phyloP scores from a whole-genome alignment of 2,113 vertebrate species.

The Rallus limicola region DNA sequence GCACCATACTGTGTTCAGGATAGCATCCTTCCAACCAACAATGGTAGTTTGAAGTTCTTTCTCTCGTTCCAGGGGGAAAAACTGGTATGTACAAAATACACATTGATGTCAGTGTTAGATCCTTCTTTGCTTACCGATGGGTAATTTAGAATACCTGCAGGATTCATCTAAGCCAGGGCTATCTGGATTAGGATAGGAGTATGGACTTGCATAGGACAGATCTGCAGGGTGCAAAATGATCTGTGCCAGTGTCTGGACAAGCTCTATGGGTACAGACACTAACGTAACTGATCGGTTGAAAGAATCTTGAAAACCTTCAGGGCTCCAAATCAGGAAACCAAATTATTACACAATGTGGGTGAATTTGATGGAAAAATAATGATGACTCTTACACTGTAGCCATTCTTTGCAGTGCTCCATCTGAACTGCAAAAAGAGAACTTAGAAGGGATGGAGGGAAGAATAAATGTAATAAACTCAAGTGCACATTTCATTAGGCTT shows the following conservation, averaged over 20 bases:
- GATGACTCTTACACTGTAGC: neutral
- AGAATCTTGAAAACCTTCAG: neutral
- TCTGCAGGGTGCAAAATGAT: neutral
- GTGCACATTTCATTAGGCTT: neutral
- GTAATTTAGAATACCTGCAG: neutral
- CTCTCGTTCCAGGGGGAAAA: neutral
- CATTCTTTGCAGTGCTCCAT: neutral
- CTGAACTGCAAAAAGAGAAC: slow-evolving; percentile 5
- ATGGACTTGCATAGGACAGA: neutral
- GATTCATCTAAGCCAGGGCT: neutral
- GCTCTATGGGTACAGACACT: neutral
- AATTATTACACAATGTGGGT: neutral
- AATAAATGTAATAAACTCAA: neutral
- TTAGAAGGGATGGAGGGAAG: neutral
- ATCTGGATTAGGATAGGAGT: neutral
- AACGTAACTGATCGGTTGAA: neutral
- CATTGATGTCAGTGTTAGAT: neutral
- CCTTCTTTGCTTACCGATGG: neutral
- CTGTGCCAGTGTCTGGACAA: neutral
- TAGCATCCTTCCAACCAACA: neutral
- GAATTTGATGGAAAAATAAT: slow-evolving; percentile 25
- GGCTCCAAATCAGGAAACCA: neutral
- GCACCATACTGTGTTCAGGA: neutral
- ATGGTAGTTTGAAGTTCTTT: neutral
- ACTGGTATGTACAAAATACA: neutral